A percentile compares a stretch with the other conserved stretches of the same genome.
Evolutionary conservation across 2,113 vertebrate genomes (phyloP).

Genomic region (Aphelocoma coerulescens): DNA sequence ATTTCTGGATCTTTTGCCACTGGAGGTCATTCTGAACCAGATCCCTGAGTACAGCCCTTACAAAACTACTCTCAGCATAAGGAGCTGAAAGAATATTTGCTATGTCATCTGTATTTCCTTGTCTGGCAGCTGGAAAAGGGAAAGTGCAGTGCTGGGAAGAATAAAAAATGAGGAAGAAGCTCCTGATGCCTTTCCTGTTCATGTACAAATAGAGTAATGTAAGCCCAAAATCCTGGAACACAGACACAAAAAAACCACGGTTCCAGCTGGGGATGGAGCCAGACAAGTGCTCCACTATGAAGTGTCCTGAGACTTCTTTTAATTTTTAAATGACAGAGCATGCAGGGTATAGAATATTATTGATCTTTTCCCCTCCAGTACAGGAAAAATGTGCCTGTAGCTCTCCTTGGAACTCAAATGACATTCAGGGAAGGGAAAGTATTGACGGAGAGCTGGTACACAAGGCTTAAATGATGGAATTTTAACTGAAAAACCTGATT

Average conservation of each 20-base stretch:
- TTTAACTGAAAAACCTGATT: background rate
- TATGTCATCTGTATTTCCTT: background rate
- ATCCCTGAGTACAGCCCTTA: background rate
- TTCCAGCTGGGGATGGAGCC: background rate
- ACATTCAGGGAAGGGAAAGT: background rate
- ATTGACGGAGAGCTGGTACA: background rate
- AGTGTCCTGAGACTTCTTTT: background rate
- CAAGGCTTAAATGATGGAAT: background rate
- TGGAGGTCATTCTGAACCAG: background rate
- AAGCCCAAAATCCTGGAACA: background rate
- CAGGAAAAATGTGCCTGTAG: background rate
- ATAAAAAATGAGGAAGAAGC: background rate
- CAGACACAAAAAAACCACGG: fast-evolving
- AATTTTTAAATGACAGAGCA: background rate
- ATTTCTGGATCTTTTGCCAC: background rate
- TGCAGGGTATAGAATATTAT: background rate
- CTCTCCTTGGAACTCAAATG: background rate
- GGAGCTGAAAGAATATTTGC: background rate
- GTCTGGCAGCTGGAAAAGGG: background rate
- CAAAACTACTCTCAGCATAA: background rate
- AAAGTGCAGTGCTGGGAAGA: background rate
- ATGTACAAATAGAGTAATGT: background rate
- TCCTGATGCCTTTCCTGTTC: background rate
- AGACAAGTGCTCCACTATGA: background rate
- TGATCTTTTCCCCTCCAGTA: background rate